Evolutionary conservation across 53 echinoderm and acorn worm species (phyloP), one percentile per base, ranked within the genome.

Genomic region (Patiria pectinifera): DNA sequence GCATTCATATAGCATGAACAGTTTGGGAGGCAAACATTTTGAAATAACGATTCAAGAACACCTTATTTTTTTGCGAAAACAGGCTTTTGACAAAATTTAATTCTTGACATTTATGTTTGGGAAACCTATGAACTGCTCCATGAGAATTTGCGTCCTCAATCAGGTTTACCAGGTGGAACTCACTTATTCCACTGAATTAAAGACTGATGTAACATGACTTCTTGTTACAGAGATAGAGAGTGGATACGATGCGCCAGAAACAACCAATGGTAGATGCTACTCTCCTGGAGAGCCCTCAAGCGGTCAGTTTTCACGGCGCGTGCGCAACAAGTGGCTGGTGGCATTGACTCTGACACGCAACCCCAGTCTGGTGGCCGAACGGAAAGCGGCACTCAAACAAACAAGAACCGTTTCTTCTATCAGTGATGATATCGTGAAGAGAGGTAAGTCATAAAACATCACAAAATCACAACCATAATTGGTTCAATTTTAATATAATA

Each of bases 281-380:
- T 74, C 69, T 21, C 53, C 53, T 53, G 53, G 8, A 53, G 53
- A 53, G 5, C 14, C 16, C 15, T 13, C 69, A 0, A 69, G 14
- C 69, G 10, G 16, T 69, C 69, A 69, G 16, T 69, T 21, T 2
- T 69, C 74, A 74, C 74, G 19, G 6, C 22, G 74, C 6, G 19
- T 74, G 11, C 74, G 74, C 24, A 74, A 74, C 25, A 74, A 24
- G 74, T 74, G 74, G 74, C 23, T 74, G 74, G 74, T 74, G 24
- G 74, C 74, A 10, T 10, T 74, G 24, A 74, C 74, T 18, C 24
- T 74, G 74, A n/a, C 74, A 6, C 74, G 24, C 19, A 74, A 74
- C 74, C 74, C 74, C 2, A 74, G 1, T 4, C 24, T 74, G 24
- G 74, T 21, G 10, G 15, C 4, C 2, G 22, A 74, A 74, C 74